A percentile compares a stretch with the other conserved stretches of the same genome.
phyloP scores from a whole-genome alignment of 2,888 invertebrate species.

The Lampropteryx suffumata region DNA sequence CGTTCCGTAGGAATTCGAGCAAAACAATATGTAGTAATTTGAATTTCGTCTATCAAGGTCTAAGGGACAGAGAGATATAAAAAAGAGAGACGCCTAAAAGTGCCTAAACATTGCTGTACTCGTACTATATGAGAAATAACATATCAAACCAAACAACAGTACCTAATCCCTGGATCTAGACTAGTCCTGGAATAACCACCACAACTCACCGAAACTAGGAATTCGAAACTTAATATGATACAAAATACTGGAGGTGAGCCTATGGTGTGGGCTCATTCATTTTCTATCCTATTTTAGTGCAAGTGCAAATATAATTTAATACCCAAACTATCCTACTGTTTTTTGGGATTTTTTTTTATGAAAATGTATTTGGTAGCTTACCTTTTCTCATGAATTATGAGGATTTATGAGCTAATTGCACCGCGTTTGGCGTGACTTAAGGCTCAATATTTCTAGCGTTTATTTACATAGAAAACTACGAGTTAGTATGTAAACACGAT shows the following conservation, averaged over 20 bases:
- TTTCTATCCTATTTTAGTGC: constrained; percentile 59
- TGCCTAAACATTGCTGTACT: constrained; percentile 24
- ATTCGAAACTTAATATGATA: constrained; percentile 36
- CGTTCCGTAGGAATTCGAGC: no score
- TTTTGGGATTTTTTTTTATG: constrained; percentile 47
- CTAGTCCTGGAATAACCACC: constrained; percentile 41
- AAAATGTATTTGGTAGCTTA: constrained; percentile 53
- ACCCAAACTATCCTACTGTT: constrained; percentile 53
- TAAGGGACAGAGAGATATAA: not conserved
- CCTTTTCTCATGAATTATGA: constrained; percentile 25
- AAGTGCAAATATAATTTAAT: constrained; percentile 56
- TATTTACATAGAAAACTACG: constrained; percentile 11
- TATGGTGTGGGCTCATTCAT: constrained; percentile 43
- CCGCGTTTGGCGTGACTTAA: constrained; percentile 39
- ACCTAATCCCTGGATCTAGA: constrained; percentile 35
- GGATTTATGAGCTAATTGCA: constrained; percentile 44
- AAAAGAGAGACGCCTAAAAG: constrained; percentile 1
- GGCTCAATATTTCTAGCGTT: constrained; percentile 5
- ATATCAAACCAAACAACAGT: constrained; percentile 34
- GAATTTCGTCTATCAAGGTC: not conserved
- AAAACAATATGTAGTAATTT: no score
- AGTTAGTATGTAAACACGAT: no score
- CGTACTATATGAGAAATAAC: constrained; percentile 45
- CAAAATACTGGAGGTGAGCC: constrained; percentile 41
- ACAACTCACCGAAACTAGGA: constrained; percentile 42